Percentiles rank a stretch among this genome's conserved stretches.
phyloP scores from a whole-genome alignment of 2,888 invertebrate species.

The Cheilosia variabilis region DNA sequence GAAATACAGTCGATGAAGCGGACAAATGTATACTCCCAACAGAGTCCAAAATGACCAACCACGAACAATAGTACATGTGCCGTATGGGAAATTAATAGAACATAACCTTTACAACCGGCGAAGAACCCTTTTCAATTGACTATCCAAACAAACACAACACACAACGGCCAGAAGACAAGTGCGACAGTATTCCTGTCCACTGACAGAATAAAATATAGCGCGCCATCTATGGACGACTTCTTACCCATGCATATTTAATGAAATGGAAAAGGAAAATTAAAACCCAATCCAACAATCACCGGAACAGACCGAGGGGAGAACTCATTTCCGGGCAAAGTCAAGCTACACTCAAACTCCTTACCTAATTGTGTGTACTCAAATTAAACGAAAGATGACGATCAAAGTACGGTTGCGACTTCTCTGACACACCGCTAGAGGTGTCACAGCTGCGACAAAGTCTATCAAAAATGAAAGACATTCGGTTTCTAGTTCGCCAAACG shows the following conservation, averaged over 20 bases:
- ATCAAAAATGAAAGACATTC: neutral
- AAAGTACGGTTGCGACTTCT: neutral
- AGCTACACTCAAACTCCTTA: slow-evolving; percentile 6
- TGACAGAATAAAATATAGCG: slow-evolving; percentile 51
- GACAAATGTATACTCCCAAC: neutral
- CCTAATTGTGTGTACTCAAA: slow-evolving; percentile 23
- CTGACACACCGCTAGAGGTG: neutral
- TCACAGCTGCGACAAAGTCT: neutral
- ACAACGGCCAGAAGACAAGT: slow-evolving; percentile 30
- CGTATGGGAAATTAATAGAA: neutral
- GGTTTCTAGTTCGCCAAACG: neutral
- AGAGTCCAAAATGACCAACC: neutral
- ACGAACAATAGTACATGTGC: too few relatives aligned
- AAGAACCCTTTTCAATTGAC: neutral
- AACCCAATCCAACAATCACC: neutral
- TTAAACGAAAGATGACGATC: slow-evolving; percentile 37
- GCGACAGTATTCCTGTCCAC: slow-evolving; percentile 21
- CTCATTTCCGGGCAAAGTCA: slow-evolving; percentile 38
- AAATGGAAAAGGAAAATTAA: neutral
- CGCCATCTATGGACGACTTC: slow-evolving; percentile 47
- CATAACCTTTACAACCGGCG: neutral
- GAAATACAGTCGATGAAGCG: neutral
- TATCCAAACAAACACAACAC: neutral
- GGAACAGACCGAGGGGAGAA: slow-evolving; percentile 10
- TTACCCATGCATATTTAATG: slow-evolving; percentile 34